phyloP scores from a whole-genome alignment of 1,140 invertebrate genomes.

The Homalodisca vitripennis region DNA sequence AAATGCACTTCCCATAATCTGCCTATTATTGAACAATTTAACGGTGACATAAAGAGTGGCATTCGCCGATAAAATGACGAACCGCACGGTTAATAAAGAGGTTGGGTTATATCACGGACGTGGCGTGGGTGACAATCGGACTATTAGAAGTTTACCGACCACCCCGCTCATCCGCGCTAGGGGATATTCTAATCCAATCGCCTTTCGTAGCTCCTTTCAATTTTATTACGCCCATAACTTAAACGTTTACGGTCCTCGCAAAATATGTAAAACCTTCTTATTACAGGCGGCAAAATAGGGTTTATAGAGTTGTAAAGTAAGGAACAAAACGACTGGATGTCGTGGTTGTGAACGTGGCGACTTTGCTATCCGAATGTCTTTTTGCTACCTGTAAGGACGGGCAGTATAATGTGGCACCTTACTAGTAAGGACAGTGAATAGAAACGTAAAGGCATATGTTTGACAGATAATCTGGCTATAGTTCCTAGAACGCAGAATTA shows the following conservation, averaged over 20 bases:
- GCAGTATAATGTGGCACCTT: too few species aligned
- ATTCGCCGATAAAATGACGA: background rate
- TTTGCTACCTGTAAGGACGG: too few species aligned
- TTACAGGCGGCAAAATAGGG: background rate
- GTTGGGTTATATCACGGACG: constrained; percentile 1
- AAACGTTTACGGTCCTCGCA: background rate
- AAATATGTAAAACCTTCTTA: constrained; percentile 5
- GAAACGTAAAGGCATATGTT: too few species aligned
- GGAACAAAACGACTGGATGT: too few species aligned
- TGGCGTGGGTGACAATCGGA: background rate
- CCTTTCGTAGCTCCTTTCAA: background rate
- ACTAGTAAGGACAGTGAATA: too few species aligned
- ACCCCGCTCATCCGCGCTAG: background rate
- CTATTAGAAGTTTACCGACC: background rate
- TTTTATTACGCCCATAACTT: background rate
- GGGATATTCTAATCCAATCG: constrained; percentile 5
- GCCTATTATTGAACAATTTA: constrained; percentile 15
- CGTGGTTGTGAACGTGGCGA: too few species aligned
- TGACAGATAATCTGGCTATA: too few species aligned
- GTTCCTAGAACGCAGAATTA: too few species aligned
- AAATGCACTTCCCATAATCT: too few species aligned
- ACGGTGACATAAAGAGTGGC: constrained; percentile 8
- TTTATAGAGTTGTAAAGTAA: background rate
- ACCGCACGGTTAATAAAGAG: constrained; percentile 2
- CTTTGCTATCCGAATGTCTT: too few species aligned